Evolutionary conservation across 53 echinoderm and acorn worm species (phyloP).

Genomic region (Holothuria scabra): DNA sequence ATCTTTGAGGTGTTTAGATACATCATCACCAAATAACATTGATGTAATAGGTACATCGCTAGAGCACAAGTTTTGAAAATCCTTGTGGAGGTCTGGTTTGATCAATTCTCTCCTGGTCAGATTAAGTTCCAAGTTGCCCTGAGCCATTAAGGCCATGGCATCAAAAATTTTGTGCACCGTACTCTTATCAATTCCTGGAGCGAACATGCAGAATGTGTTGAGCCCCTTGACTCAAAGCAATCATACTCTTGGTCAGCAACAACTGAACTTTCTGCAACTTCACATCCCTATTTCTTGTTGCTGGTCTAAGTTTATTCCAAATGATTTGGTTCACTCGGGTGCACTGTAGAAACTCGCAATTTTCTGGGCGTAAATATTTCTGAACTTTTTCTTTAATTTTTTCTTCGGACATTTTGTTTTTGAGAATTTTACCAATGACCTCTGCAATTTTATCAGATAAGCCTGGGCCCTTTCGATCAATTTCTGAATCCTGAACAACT

Average conservation of each 20-base stretch:
- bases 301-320: slow-evolving; percentile 10
- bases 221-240: too few relatives aligned
- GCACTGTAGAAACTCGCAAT: not conserved
- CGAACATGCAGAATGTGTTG: not conserved
- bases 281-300: not conserved
- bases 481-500: not conserved
- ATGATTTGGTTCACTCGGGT: not conserved
- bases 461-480: too few relatives aligned
- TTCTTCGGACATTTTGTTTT: too few relatives aligned
- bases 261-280: too few relatives aligned
- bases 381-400: too few relatives aligned
- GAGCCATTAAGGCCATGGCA: not conserved
- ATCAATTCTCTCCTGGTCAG: too few relatives aligned
- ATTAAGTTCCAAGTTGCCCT: too few relatives aligned
- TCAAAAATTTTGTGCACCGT: slow-evolving; percentile 24
- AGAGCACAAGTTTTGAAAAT: not conserved
- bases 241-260: too few relatives aligned
- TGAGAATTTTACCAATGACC: too few relatives aligned
- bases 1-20: slow-evolving; percentile 14
- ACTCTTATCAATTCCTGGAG: slow-evolving; percentile 9
- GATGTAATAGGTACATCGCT: not conserved
- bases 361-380: slow-evolving; percentile 4
- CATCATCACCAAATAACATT: slow-evolving; percentile 22
- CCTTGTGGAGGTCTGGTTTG: too few relatives aligned
- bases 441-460: too few relatives aligned